Evolutionary conservation across 2,113 vertebrate genomes (phyloP).

Genomic region (Aleadryas rufinucha): DNA sequence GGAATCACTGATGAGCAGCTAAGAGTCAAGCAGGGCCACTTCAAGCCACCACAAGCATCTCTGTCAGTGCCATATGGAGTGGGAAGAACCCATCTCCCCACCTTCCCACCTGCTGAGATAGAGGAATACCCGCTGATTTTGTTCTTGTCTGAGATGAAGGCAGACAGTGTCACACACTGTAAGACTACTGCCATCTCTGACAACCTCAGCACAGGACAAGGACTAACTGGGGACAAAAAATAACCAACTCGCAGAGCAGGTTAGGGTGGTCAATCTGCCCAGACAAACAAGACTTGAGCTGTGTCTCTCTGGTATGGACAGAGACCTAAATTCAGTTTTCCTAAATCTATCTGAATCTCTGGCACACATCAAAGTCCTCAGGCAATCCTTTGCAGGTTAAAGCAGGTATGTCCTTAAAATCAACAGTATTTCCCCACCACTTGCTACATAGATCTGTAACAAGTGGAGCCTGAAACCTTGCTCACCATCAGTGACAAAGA

Average conservation of each 20-base stretch:
- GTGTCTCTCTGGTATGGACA: background rate
- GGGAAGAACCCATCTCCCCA: background rate
- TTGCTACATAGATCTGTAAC: background rate
- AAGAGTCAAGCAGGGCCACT: background rate
- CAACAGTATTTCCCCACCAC: accelerated
- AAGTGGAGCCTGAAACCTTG: background rate
- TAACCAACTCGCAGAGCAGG: background rate
- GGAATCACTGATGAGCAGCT: background rate
- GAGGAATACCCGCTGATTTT: background rate
- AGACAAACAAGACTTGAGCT: background rate
- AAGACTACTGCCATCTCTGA: background rate
- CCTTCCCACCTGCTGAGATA: background rate
- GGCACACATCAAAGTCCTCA: background rate
- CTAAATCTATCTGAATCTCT: background rate
- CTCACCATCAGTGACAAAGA: background rate
- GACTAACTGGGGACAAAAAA: background rate
- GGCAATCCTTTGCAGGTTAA: background rate
- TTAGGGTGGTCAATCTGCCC: background rate
- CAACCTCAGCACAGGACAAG: background rate
- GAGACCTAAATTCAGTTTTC: background rate
- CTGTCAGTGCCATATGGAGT: background rate
- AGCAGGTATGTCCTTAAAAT: background rate
- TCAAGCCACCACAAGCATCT: background rate
- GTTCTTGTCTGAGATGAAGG: background rate
- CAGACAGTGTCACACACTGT: background rate